Percentiles rank a stretch among this genome's conserved stretches.
These are phyloP conservation scores for Kradibia gibbosae DNA, from an alignment of 1,140 invertebrate species.

Conservation along the genomic window DNA sequence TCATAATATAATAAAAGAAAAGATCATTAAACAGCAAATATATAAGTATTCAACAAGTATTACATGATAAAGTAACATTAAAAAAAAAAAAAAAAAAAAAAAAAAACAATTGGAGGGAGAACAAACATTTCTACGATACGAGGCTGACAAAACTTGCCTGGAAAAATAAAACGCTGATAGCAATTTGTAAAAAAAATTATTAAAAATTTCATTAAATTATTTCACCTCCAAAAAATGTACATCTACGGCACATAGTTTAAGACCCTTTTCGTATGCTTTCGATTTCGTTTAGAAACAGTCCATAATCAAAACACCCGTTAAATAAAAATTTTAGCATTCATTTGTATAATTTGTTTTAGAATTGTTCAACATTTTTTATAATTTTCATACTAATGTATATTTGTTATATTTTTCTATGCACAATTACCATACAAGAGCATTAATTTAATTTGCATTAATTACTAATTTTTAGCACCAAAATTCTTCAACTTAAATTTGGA, in stretches of 20 bases:
- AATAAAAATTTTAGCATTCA: constrained; percentile 3
- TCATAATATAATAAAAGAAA: constrained; percentile 58
- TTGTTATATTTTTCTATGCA: constrained; percentile 8
- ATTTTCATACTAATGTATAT: constrained; percentile 1
- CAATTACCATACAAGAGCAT: background rate
- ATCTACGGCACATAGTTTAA: constrained; percentile 22
- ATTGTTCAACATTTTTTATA: constrained; percentile 30
- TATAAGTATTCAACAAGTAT: constrained; percentile 70
- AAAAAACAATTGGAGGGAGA: constrained; percentile 54
- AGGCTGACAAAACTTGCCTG: background rate
- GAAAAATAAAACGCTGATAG: constrained; percentile 2
- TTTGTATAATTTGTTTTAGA: constrained; percentile 22
- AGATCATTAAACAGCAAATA: constrained; percentile 66
- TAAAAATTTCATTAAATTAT: constrained; percentile 52
- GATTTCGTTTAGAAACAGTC: constrained; percentile 21
- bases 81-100: constrained; percentile 56
- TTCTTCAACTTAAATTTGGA: background rate
- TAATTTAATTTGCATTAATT: constrained; percentile 7
- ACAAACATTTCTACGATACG: constrained; percentile 25
- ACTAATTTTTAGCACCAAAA: constrained; percentile 22
- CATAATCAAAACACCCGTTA: constrained; percentile 31
- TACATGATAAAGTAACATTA: constrained; percentile 67
- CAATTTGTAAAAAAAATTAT: constrained; percentile 54
- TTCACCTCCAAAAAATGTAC: constrained; percentile 36
- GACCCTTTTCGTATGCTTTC: constrained; percentile 14